Evolutionary conservation across 2,113 vertebrate genomes (phyloP).

Genomic region (Phalacrocorax pelagicus): DNA sequence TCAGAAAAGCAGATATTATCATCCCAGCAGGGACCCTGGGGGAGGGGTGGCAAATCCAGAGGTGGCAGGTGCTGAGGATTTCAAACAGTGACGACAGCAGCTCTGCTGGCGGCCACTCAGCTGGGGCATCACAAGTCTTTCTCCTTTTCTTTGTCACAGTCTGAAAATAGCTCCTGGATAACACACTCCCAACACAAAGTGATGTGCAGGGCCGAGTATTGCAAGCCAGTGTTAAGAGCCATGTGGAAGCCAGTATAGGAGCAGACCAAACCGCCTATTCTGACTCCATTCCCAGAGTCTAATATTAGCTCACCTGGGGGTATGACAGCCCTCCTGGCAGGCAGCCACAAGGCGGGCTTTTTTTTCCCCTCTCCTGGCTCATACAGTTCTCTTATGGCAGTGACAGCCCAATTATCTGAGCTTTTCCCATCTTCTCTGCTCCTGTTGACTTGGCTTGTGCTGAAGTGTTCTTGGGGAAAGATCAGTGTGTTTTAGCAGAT

Average conservation of each 20-base stretch:
- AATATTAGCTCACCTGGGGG: background rate
- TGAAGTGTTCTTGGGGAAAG: background rate
- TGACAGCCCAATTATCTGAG: background rate
- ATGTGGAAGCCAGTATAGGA: background rate
- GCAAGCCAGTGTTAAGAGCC: background rate
- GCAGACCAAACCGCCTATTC: background rate
- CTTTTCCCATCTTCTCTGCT: background rate
- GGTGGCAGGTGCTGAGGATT: background rate
- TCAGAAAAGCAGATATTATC: background rate
- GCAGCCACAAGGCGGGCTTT: background rate
- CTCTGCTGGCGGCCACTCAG: background rate
- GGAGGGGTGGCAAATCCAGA: background rate
- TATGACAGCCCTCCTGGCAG: background rate
- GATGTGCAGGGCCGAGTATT: background rate
- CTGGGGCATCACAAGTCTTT: background rate
- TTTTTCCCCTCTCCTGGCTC: background rate
- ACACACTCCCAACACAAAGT: fast-evolving
- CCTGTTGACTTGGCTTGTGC: background rate
- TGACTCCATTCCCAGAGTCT: background rate
- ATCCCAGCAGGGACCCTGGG: background rate
- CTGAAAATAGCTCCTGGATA: slow-evolving; percentile 20
- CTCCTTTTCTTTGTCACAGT: slow-evolving; percentile 1
- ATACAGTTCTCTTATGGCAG: background rate
- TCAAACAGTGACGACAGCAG: background rate
- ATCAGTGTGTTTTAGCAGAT: slow-evolving; percentile 18